Conservation (phyloP, 2,888 invertebrate genomes). For the Rhodophaea formosa region DNA sequence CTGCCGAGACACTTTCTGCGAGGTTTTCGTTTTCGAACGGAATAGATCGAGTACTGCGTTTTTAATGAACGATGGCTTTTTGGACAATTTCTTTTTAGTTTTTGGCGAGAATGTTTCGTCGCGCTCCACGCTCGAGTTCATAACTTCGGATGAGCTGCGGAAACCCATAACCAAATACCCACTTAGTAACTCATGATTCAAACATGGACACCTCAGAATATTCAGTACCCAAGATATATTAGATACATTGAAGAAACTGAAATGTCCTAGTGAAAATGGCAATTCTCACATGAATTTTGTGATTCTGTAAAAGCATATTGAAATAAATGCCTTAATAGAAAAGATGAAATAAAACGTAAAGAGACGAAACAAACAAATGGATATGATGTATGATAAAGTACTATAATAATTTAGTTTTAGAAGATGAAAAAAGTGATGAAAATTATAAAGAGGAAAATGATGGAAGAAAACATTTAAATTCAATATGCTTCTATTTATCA, state of each 20-base stretch:
- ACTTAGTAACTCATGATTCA: constrained; percentile 73
- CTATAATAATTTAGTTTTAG: constrained; percentile 16
- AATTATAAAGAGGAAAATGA: constrained; percentile 25
- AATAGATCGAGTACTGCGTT: constrained; percentile 78
- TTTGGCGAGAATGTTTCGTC: constrained; percentile 78
- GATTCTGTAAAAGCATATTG: constrained; percentile 75
- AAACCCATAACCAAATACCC: constrained; percentile 79
- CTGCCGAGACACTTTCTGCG: constrained; percentile 75
- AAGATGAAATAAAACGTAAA: constrained; percentile 23
- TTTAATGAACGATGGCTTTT: constrained; percentile 80
- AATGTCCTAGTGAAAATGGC: constrained; percentile 57
- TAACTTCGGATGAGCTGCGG: constrained; percentile 77
- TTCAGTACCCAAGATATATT: constrained; percentile 38
- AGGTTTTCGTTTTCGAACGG: constrained; percentile 76
- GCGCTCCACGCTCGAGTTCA: constrained; percentile 76
- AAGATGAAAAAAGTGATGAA: constrained; percentile 28
- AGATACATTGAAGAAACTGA: constrained; percentile 54
- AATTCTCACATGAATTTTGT: constrained; percentile 65
- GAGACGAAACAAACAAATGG: constrained; percentile 22
- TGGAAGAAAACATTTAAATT: constrained; percentile 53
- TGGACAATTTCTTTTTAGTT: constrained; percentile 81
- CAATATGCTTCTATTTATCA: constrained; percentile 76
- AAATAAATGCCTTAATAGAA: constrained; percentile 55
- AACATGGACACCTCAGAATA: constrained; percentile 57
- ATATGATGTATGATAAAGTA: constrained; percentile 20